Evolutionary conservation across 35 echinoderm and acorn worm species (phyloP).

Genomic region (Apostichopus japonicus): DNA sequence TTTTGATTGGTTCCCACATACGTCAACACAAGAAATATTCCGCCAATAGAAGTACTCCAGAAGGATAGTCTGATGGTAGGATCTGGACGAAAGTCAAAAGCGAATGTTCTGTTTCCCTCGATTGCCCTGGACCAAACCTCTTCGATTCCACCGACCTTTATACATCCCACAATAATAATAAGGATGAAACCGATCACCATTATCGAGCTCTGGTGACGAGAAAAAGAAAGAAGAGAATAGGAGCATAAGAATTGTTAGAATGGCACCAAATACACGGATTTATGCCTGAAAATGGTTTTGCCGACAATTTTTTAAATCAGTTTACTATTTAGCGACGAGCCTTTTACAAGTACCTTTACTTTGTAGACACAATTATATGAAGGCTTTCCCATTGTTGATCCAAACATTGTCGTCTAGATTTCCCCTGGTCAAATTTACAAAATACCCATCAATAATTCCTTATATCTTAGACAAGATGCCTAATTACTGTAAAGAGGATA

Average conservation of each 20-base stretch:
- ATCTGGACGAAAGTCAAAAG: slow-evolving; percentile 17
- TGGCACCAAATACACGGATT: neutral
- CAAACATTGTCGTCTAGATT: neutral
- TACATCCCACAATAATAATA: neutral
- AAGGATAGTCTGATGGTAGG: slow-evolving; percentile 29
- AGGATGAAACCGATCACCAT: slow-evolving; percentile 42
- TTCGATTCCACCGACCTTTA: slow-evolving; percentile 1
- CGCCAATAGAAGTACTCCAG: slow-evolving; percentile 1
- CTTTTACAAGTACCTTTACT: too few relatives aligned
- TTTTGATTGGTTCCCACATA: slow-evolving; percentile 24
- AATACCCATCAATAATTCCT: too few relatives aligned
- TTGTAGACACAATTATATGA: too few relatives aligned
- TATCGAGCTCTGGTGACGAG: neutral
- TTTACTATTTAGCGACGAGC: too few relatives aligned
- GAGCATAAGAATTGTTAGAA: neutral
- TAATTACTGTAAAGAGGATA: neutral
- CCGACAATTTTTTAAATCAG: too few relatives aligned
- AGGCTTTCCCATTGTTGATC: neutral
- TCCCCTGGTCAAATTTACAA: neutral
- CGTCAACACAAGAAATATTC: neutral
- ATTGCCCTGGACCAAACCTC: slow-evolving; percentile 30
- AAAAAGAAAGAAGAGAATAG: neutral
- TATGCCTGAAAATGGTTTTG: neutral
- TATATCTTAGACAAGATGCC: neutral
- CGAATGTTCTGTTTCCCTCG: neutral